Base-by-base conservation (phyloP, 2,797 vertebrate species). In the Uromys caudimaculatus region DNA sequence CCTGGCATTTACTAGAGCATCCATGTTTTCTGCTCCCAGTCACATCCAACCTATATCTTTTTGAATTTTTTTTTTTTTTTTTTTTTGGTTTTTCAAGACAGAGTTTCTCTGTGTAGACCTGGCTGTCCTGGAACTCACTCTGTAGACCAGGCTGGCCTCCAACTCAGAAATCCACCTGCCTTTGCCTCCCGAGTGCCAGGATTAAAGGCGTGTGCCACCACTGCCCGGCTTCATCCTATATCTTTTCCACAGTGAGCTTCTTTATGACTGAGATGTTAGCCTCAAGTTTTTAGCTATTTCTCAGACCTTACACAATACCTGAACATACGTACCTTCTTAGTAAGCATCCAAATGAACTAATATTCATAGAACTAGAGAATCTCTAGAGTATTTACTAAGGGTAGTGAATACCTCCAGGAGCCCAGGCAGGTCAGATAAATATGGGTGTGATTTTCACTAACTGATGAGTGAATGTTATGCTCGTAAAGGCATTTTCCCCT, bases 271-370 rank as follows among this genome's bases (percentile, higher is more conserved):
- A 83, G 56, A 84, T 19, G 85, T 12, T 86, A 32, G 67, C 47
- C 1, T 21, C 29, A 35, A 38, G 47, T 24, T 81, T 75, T 69
- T n/a, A 24, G 16, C 60, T 41, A 9, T 4, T 64, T 91, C 35
- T 29, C 54, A 60, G 16, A 11, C 17, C 44, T 60, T 38, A 21
- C 38, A 71, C 6, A 81, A 32, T 41, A 29, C 29, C 58, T 35
- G 77, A 69, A 19, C 83, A 73, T 23, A 52, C 19, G 75, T 35
- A 82, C 58, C 8, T 44, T 38, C 44, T 67, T 23, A 47, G 32
- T 64, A 83, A 94, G 32, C n/a, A 58, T 71, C 29, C 93, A 73
- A 79, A 94, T 58, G 75, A 82, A 87, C 83, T 24, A 50, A 35
- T 24, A 60, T 24, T 85, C 58, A 52, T 0, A 94, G 27, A 52